These are phyloP conservation scores for Trichechus manatus DNA, from an alignment of 2,113 vertebrate genomes.

Conservation along the genomic window DNA sequence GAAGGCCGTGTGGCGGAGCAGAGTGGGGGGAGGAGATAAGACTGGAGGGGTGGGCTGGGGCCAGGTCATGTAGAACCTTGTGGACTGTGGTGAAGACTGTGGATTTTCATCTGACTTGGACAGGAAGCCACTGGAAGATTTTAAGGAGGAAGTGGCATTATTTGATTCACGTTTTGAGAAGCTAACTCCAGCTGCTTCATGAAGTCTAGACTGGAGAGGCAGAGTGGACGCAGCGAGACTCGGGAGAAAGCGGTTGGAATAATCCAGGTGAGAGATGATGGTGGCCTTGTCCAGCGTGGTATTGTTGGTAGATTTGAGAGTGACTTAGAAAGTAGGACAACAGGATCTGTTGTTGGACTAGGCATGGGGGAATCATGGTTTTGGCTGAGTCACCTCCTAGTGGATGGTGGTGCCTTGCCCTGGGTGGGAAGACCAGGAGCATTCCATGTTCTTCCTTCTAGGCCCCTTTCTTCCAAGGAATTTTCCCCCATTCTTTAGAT, in stretches of 20 bases:
- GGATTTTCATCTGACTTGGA: background rate
- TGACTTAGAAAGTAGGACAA: background rate
- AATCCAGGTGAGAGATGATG: background rate
- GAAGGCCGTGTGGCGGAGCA: background rate
- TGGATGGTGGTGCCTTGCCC: background rate
- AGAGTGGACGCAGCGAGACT: background rate
- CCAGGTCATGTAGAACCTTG: background rate
- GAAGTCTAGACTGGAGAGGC: background rate
- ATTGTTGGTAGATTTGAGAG: background rate
- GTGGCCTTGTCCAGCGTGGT: background rate
- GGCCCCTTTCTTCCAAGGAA: background rate
- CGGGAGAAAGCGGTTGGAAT: background rate
- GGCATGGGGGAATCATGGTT: background rate
- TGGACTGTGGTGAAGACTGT: background rate
- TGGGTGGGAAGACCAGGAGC: background rate
- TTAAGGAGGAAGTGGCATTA: background rate
- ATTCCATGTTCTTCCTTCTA: background rate
- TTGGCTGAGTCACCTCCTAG: background rate
- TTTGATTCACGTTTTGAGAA: background rate
- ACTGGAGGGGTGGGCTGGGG: background rate
- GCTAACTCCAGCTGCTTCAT: background rate
- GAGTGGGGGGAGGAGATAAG: background rate
- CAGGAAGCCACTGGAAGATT: background rate
- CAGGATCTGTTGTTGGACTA: background rate
- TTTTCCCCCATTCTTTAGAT: background rate